Conservation (phyloP, 2,888 invertebrate species). For the Ennomos erosarius region DNA sequence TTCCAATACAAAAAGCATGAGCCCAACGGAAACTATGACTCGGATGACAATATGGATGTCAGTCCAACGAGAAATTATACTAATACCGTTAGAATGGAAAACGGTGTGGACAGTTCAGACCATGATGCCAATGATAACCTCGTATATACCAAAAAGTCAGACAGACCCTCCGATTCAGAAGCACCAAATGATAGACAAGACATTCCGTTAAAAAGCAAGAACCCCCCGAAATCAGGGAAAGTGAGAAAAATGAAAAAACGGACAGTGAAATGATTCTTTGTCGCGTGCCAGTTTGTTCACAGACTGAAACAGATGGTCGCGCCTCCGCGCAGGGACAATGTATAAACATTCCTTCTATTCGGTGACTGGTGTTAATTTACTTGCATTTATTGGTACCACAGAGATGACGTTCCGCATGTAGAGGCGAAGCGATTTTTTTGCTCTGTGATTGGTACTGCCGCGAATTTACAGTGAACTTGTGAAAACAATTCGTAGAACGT, state of each 20-base stretch:
- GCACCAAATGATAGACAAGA: conserved; percentile 63
- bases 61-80: conserved; percentile 51
- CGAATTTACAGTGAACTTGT: conserved; percentile 9
- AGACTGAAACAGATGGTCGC: conserved; percentile 62
- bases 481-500: not conserved
- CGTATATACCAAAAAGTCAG: conserved; percentile 38
- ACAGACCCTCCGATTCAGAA: conserved; percentile 56
- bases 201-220: conserved; percentile 66
- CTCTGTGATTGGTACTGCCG: too few species aligned
- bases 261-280: conserved; percentile 81
- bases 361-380: conserved; percentile 63
- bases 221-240: conserved; percentile 60
- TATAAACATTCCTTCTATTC: conserved; percentile 64
- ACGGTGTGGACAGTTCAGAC: conserved; percentile 73
- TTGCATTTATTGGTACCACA: too few species aligned
- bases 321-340: conserved; percentile 45
- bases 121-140: conserved; percentile 74
- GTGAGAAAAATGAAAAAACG: conserved; percentile 69
- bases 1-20: conserved; percentile 63
- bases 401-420: too few species aligned
- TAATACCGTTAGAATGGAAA: conserved; percentile 65
- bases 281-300: conserved; percentile 76
- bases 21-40: conserved; percentile 71
- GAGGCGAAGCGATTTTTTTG: too few species aligned
- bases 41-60: conserved; percentile 68